phyloP scores from a whole-genome alignment of 2,797 vertebrate genomes.

The Selene dorsalis region DNA sequence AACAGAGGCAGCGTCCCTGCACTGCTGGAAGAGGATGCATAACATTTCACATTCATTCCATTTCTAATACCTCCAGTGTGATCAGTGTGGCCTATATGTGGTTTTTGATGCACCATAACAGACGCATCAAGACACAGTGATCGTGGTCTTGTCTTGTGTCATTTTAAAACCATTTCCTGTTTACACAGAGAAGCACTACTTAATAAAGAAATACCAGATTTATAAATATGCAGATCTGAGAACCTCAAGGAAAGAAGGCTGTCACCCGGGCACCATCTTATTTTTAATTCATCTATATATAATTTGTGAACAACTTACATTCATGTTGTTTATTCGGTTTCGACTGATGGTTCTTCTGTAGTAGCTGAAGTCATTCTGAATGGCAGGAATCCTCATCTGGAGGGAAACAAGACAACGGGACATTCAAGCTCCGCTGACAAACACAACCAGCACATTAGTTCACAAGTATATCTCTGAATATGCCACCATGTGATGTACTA shows the following conservation, averaged over 20 bases:
- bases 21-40: neutral
- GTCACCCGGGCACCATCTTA: neutral
- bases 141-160: neutral
- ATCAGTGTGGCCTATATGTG: neutral
- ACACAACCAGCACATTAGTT: neutral
- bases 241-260: neutral
- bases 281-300: neutral
- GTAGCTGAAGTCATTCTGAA: constrained; percentile 99
- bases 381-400: constrained; percentile 98
- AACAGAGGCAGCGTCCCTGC: neutral
- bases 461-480: neutral
- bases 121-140: neutral
- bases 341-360: constrained; percentile 97
- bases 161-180: neutral
- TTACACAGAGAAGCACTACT: neutral
- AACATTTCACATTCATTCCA: neutral
- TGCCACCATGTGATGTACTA: neutral
- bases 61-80: neutral
- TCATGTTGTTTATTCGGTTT: constrained; percentile 98
- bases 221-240: neutral
- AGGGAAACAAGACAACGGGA: constrained; percentile 20
- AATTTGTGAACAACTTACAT: constrained; percentile 83
- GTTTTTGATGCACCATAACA: neutral
- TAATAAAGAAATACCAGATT: neutral
- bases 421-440: neutral